Base-by-base conservation (phyloP, 1,140 invertebrate species). In the Proales similis region DNA sequence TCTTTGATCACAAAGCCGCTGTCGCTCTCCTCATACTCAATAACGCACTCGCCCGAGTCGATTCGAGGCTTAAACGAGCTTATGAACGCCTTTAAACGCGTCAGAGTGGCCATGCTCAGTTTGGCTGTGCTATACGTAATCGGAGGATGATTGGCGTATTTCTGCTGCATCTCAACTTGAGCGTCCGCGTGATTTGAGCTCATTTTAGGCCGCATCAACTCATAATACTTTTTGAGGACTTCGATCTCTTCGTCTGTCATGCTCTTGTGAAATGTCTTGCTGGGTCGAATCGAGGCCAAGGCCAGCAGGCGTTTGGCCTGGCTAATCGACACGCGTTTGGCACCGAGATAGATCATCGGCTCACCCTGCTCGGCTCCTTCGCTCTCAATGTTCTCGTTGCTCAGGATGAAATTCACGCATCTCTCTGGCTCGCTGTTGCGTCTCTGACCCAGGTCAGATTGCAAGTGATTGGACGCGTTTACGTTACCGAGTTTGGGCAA, bases 211-310 rank as follows among this genome's bases (percentile, higher is more conserved):
- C 45, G 39, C 17, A 57, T 57, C 5, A 38, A 42, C 3, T 57
- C 51, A 20, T 57, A 57, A 14, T 57, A 57, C 27, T 57, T 57
- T 57, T 57, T 57, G 17, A 57, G 20, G 4, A 57, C 24, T 14
- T 42, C 51, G 12, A 57, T 57, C 19, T 57, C 51, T 42, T 57
- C n/a, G 27, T 57, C 51, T 0, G 51, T 57, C 51, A 57, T 57
- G 39, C 36, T 42, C 45, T 57, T 57, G 27, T 57, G 51, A 57
- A 57, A 57, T 5, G 51, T 57, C 20, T 57, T 57, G n/a, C 36
- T 42, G 39, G 51, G 51, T 12, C 51, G 33, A 24, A 57, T 57
- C 19, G 51, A 57, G 3, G 51, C 51, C 14, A 57, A 11, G 39
- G 51, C 51, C 12, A 57, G 45, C 11, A 57, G 27, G n/a, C 51